Evolutionary conservation across 2,113 vertebrate genomes (phyloP), one percentile per base, ranked within the genome.

Genomic region (Gymnogyps californianus): DNA sequence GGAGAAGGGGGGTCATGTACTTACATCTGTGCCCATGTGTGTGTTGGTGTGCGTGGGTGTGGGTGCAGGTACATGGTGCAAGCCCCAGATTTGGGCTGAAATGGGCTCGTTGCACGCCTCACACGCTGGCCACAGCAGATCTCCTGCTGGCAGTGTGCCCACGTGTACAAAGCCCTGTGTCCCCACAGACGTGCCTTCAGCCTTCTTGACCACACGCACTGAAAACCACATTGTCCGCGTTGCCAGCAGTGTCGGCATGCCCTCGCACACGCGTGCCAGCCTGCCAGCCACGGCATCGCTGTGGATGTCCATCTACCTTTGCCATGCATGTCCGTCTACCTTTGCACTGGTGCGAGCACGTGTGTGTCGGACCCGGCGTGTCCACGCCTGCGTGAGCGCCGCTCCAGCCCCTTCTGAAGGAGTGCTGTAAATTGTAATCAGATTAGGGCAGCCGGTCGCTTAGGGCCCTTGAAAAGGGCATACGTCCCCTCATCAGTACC

Each of bases 391-490:
- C 95, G 81, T 98, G 97, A 98, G 98, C 97, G 3, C 79, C 9
- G 34, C 98, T 98, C 94, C 96, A 87, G 96, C 93, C 95, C 86
- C 86, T 93, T 97, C 96, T 96, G 96, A 97, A 98, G 96, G 98
- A 98, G 98, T 90, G 98, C 98, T 98, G 98, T 98, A 99, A 96
- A 99, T 98, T 99, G 98, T 99, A 99, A 99, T 99, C 99, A 99
- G 99, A 99, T 99, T 99, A 99, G 99, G 98, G 97, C 97, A 96
- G 97, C 98, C 98, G 97, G 98, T 98, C 98, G 96, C 97, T 98
- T 98, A 98, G 97, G 97, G 97, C 97, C 98, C 98, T 98, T 98
- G 98, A 98, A 98, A 98, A 98, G 97, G 98, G 98, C 98, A 97
- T 97, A 95, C 97, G 98, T 97, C 98, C 99, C 98, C 99, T 99